Percentiles rank a stretch among this genome's conserved stretches.
phyloP scores from a whole-genome alignment of 2,113 vertebrate species.

The Patagioenas fasciata region DNA sequence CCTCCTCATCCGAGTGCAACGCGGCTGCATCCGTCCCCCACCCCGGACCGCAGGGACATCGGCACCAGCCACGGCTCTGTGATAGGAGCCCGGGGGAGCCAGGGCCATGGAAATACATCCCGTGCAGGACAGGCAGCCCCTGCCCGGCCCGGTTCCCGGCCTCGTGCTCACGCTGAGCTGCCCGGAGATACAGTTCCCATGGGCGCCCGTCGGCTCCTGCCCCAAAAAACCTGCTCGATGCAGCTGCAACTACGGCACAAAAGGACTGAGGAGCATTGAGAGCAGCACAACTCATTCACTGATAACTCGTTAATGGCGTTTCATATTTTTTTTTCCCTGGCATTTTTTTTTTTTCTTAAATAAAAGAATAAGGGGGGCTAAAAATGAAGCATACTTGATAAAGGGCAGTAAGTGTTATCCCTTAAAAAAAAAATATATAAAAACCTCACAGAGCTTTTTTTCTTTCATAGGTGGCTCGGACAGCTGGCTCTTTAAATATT shows the following conservation, averaged over 20 bases:
- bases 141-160: background rate
- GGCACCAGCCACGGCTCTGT: rapidly evolving
- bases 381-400: conserved; percentile 44
- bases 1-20: rapidly evolving
- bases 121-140: background rate
- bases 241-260: conserved; percentile 62
- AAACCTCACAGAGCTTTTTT: conserved; percentile 62
- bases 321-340: background rate
- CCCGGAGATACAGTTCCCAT: background rate
- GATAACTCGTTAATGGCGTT: conserved; percentile 23
- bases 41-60: background rate
- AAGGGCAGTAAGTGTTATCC: conserved; percentile 55
- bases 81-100: background rate
- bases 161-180: background rate
- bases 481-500: conserved; percentile 83
- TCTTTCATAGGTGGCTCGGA: conserved; percentile 56
- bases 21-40: rapidly evolving
- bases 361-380: conserved; percentile 18
- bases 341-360: background rate
- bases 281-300: conserved; percentile 57
- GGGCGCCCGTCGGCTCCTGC: background rate
- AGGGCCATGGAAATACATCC: background rate
- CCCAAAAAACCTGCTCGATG: background rate
- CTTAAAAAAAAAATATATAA: background rate
- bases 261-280: conserved; percentile 67